phyloP scores from a whole-genome alignment of 2,888 invertebrate species.

The Parnassius glacialis region DNA sequence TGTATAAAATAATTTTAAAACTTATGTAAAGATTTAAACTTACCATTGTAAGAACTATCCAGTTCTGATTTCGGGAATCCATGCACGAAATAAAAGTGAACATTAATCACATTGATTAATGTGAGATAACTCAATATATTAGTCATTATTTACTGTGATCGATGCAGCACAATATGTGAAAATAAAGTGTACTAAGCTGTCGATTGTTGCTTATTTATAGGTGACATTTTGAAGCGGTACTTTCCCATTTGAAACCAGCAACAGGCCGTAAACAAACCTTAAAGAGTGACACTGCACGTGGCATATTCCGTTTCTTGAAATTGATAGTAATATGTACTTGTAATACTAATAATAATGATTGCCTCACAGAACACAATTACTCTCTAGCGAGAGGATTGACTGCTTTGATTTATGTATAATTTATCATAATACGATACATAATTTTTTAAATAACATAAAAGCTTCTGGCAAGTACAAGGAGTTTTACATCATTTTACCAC shows the following conservation, averaged over 20 bases:
- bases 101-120: slow-evolving; percentile 5
- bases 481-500: no score
- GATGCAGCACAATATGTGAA: not conserved
- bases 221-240: slow-evolving; percentile 10
- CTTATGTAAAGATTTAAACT: no score
- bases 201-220: slow-evolving; percentile 14
- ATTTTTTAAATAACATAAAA: no score
- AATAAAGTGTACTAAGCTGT: not conserved
- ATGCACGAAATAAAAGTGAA: not conserved
- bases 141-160: slow-evolving; percentile 1
- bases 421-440: no score
- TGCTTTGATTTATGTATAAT: no score
- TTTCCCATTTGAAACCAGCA: slow-evolving; percentile 11
- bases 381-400: no score
- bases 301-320: not conserved
- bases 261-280: slow-evolving; percentile 7
- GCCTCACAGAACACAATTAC: no score
- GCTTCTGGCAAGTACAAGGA: no score
- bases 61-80: slow-evolving; percentile 8
- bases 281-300: slow-evolving; percentile 10
- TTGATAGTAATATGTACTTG: not conserved
- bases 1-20: no score
- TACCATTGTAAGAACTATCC: no score
- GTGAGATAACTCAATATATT: slow-evolving; percentile 1
- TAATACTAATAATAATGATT: not conserved